Conservation (phyloP, 2,113 vertebrate species). For the Archilochus colubris region DNA sequence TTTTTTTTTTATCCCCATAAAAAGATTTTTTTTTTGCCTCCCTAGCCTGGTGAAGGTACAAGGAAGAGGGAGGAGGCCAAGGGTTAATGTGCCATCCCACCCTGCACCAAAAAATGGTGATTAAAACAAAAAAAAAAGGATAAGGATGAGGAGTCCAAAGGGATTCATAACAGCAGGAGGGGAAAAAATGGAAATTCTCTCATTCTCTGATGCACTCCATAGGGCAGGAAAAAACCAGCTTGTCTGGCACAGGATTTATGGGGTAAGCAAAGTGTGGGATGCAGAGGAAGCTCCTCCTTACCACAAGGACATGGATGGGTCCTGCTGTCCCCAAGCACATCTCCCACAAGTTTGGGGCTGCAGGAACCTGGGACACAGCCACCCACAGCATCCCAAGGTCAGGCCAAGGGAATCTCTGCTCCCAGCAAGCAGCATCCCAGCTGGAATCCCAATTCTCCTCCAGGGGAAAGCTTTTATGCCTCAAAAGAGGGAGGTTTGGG, state of each 20-base stretch:
- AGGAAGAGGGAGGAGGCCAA: fast-evolving
- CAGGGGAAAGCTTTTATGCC: fast-evolving
- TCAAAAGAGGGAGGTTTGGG: not conserved
- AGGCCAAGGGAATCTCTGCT: not conserved
- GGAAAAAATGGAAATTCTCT: not conserved
- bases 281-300: not conserved
- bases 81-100: not conserved
- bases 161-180: not conserved
- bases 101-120: not conserved
- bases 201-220: not conserved
- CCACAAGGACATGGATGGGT: no score
- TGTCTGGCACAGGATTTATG: not conserved
- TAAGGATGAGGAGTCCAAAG: not conserved
- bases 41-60: fast-evolving
- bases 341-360: fast-evolving
- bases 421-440: not conserved
- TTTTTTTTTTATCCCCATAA: no score
- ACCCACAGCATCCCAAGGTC: not conserved
- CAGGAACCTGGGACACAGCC: fast-evolving
- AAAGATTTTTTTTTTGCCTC: not conserved
- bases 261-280: not conserved
- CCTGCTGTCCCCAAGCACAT: not conserved
- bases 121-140: no score
- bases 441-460: not conserved
- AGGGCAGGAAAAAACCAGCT: fast-evolving